Evolutionary conservation across 2,888 invertebrate genomes (phyloP), one percentile per base, ranked within the genome.

Genomic region (Drosophila ustulata): DNA sequence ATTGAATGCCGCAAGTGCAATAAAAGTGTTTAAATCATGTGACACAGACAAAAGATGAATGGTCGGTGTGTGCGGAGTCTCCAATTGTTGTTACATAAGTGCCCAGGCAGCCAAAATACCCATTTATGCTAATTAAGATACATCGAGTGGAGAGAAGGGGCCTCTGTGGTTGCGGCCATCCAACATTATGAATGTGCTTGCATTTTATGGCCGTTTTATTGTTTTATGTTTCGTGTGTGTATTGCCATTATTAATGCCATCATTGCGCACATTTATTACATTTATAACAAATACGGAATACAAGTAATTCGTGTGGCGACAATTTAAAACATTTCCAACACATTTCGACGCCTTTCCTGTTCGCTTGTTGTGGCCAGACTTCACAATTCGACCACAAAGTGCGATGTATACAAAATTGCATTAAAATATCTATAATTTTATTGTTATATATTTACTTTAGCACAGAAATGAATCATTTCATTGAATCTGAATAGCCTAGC

Each of bases 71-170:
- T 43, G 39, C 26, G 26, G 26, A 59, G 47, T 39, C 34, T 51
- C n/a, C 41, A 62, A 28, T 55, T 70, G 71, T 55, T 51, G 51
- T 63, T 72, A 64, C 56, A 64, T 65, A 73, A 68, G 65, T 47
- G 61, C 49, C 58, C 11, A 30, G 61, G 37, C 61, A 69, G 62
- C 64, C 73, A 46, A 66, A 76, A 64, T 76, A 68, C 64, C 73
- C 73, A 82, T 82, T 83, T 88, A 83, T 83, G 83, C 83, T 83
- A 83, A 83, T 83, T 83, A 83, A 83, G 88, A 87, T 82, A 83
- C 88, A 84, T 84, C 82, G 67, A 76, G 46, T 26, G 46, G 46
- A 32, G 28, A 7, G 25, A 32, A 39, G 39, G 55, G 25, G 50
- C 69, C 82, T 61, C 64, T 66, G 66, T 49, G 53, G 56, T 52